These are phyloP conservation scores for Drosophila differens DNA, from an alignment of 2,888 invertebrate species.

Conservation along the genomic window DNA sequence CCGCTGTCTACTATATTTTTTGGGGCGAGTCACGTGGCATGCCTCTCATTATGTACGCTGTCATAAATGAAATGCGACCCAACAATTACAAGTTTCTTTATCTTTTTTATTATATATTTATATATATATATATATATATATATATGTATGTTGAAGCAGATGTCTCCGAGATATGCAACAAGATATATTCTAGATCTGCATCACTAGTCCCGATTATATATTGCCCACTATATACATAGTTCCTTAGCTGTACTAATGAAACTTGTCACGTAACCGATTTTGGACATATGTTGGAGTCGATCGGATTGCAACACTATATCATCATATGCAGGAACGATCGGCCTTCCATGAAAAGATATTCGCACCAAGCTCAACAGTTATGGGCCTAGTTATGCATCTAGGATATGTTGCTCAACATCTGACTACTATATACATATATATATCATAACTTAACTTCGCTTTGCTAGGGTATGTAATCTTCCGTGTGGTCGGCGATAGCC, in stretches of 20 bases:
- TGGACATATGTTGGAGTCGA: neutral
- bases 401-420: neutral
- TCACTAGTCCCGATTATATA: neutral
- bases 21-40: neutral
- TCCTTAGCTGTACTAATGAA: neutral
- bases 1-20: neutral
- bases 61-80: neutral
- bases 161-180: neutral
- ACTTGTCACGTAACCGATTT: no score
- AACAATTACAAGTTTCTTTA: neutral
- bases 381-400: neutral
- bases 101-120: neutral
- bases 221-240: neutral
- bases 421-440: neutral
- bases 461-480: neutral
- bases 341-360: neutral
- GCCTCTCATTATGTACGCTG: neutral
- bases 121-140: neutral
- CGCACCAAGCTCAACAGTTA: neutral
- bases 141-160: neutral
- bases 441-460: neutral
- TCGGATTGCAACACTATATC: neutral
- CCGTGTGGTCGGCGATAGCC: neutral
- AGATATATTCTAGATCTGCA: neutral
- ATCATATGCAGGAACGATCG: neutral